Base-by-base conservation (phyloP, 1,140 invertebrate genomes). In the Zophobas morio region DNA sequence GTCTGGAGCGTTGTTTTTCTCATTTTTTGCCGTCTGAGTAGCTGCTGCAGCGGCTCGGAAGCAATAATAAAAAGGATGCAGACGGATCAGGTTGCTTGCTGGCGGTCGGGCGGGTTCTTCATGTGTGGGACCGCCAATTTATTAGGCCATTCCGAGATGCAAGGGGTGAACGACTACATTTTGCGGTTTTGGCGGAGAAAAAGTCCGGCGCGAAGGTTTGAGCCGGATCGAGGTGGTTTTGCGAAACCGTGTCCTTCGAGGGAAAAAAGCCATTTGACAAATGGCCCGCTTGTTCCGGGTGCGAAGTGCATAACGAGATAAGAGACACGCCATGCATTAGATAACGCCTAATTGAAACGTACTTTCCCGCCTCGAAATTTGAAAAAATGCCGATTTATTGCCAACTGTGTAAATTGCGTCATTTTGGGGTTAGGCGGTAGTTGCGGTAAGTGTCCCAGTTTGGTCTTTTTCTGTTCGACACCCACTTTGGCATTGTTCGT, bases 381-480 rank as follows among this genome's bases (percentile, higher is more conserved):
- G 54, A 56, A 73, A 53, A 53, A 73, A 53, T 53, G 6, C n/a
- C 37, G 51, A 54, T 56, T 73, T 73, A 73, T 73, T 73, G 71
- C 56, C 37, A 39, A 39, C 3, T n/a, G 71, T 32, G 34, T 35
- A 40, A 73, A 73, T 73, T 73, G 71, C 71, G 54, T 54, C 71
- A 73, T 8, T 56, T 47, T 51, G 36, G 54, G 54, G 71, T 57
- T 54, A 73, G 71, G 74, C 47, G 51, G 47, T 66, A 63, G 74
- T 66, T 75, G 42, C 54, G 63, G 35, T 56, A 75, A 75, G 54
- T 75, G 74, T 56, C 74, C 74, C 60, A 75, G 56, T 63, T 75
- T 75, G 60, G 32, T 75, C 32, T 49, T 75, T 75, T 75, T 75
- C 60, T 53, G 39, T 73, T 34, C 6, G 39, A 34, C 46, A 36